Percentiles rank a stretch among this genome's conserved stretches.
These are phyloP conservation scores for Drosophila conformis DNA, from an alignment of 2,888 invertebrate genomes.

Conservation along the genomic window DNA sequence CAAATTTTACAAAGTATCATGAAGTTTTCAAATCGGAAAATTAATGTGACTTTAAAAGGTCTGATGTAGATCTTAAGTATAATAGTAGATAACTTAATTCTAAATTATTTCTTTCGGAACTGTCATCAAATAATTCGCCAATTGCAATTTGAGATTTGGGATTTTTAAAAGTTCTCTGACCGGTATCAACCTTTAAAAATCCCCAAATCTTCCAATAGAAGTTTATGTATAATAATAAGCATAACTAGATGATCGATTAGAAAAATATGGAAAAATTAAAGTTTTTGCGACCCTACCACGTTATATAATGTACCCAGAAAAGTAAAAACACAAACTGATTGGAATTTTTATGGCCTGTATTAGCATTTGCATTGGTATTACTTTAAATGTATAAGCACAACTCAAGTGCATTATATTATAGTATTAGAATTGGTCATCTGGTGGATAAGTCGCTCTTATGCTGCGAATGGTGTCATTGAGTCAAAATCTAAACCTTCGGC, in stretches of 20 bases:
- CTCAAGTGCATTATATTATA: slow-evolving; percentile 15
- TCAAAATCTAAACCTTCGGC: slow-evolving; percentile 37
- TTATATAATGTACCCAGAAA: neutral
- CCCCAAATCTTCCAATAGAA: neutral
- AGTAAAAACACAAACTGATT: neutral
- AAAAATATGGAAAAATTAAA: no score
- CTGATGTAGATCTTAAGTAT: neutral
- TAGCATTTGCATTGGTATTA: slow-evolving; percentile 56
- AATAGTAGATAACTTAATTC: neutral
- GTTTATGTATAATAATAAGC: no score
- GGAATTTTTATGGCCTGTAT: slow-evolving; percentile 41
- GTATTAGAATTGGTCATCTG: slow-evolving; percentile 6
- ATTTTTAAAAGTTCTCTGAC: no score
- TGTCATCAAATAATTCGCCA: neutral
- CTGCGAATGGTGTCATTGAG: slow-evolving; percentile 6
- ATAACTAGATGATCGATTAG: no score
- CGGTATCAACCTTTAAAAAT: neutral
- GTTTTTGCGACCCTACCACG: neutral
- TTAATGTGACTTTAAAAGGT: neutral
- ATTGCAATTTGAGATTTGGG: neutral
- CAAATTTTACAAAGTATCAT: neutral
- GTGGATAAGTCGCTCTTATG: slow-evolving; percentile 21
- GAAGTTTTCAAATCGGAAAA: neutral
- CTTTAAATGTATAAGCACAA: slow-evolving; percentile 12
- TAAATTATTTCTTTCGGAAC: neutral